These are phyloP conservation scores for Euura saliciscinereae DNA, from an alignment of 1,140 invertebrate species.

Conservation along the genomic window DNA sequence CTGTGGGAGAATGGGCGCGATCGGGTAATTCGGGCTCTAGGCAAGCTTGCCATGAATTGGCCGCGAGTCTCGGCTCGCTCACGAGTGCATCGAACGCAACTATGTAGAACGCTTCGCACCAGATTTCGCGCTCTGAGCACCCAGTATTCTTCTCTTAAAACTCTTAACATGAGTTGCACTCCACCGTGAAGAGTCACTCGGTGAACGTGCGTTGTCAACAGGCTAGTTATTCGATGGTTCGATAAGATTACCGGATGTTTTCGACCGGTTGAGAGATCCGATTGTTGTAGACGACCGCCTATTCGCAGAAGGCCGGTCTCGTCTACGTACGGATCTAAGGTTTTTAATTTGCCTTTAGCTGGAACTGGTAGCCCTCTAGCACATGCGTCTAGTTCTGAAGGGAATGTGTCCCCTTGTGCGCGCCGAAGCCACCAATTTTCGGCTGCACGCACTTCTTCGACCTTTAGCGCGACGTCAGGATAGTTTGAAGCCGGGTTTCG, in stretches of 20 bases:
- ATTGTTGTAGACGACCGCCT: conserved; percentile 26
- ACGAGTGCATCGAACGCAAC: conserved; percentile 35
- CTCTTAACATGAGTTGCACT: conserved; percentile 32
- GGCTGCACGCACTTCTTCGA: not conserved
- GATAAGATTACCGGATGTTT: conserved; percentile 29
- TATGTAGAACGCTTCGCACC: conserved; percentile 20
- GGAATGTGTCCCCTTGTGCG: not conserved
- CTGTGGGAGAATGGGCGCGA: conserved; percentile 36
- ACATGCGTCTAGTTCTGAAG: too few species aligned
- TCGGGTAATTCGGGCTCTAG: conserved; percentile 28
- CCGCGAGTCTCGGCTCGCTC: conserved; percentile 21
- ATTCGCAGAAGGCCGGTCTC: conserved; percentile 23
- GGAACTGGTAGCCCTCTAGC: too few species aligned
- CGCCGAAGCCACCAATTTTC: not conserved
- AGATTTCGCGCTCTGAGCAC: conserved; percentile 20
- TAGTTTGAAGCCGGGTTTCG: not conserved
- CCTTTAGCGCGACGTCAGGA: not conserved
- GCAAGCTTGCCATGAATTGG: conserved; percentile 42
- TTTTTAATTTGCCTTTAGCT: too few species aligned
- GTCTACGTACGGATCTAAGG: conserved; percentile 20
- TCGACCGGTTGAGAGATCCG: conserved; percentile 13
- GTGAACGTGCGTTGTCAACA: conserved; percentile 43
- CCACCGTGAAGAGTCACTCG: conserved; percentile 38
- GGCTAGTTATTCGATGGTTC: conserved; percentile 19
- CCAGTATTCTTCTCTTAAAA: conserved; percentile 34